Evolutionary conservation across 92 coral and sea anemone genomes (phyloP), one percentile per base, ranked within the genome.

Genomic region (Umimayanthus chanpuru): DNA sequence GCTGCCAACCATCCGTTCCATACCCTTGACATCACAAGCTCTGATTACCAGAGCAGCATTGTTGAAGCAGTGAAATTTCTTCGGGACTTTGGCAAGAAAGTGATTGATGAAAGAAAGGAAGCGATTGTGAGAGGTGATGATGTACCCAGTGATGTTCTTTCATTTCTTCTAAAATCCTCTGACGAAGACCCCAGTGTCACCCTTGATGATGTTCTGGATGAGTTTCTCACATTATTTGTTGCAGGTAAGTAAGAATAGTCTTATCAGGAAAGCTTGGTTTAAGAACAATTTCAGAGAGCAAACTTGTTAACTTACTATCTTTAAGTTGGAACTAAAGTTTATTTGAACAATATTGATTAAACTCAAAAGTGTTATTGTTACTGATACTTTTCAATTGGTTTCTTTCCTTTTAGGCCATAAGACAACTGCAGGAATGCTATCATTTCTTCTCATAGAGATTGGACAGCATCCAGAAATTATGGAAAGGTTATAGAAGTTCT

Each of bases 21-120:
- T 81, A 10, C 85, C 28, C 20, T 96, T 67, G 92, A 94, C 23
- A 76, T 94, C 73, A 88, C 93, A 53, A 92, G 90, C 43, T 89
- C 83, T 85, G 94, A 88, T 68, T 92, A 96, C 83, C 98, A 96
- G 80, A 94, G 89, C 73, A 80, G 87, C 44, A 78, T 94, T 23
- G 72, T 80, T 25, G 94, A 93, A 79, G 98, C 98, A 29, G 92
- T 96, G 4, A 95, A 94, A 61, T 94, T 86, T 73, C 76, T 96
- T 72, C 89, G 98, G 29, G 98, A 96, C 73, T 89, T 90, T 53
- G 98, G 94, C 11, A 94, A 94, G 77, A 94, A 94, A 49, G 90
- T 91, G 49, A 89, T 96, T 72, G 97, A 94, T 73, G 92, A 92
- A 49, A 82, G 94, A 56, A 89, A 91, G 86, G 85, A 92, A 58